Percentiles rank a stretch among this genome's conserved stretches.
Evolutionary conservation across 2,888 invertebrate species (phyloP).

Genomic region (Xestia rhomboidea): DNA sequence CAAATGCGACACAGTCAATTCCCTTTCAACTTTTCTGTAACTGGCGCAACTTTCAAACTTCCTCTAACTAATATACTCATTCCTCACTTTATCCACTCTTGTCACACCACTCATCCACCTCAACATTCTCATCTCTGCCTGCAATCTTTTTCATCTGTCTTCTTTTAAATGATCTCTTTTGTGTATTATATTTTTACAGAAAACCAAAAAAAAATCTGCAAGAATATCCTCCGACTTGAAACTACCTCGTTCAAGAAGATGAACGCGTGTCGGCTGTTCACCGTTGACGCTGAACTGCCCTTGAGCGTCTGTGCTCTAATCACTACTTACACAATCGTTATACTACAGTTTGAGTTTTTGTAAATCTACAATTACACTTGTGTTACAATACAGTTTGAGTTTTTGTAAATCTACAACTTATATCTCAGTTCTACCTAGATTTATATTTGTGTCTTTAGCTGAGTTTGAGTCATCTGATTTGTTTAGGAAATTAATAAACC

Average conservation of each 20-base stretch:
- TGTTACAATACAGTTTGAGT: constrained; percentile 29
- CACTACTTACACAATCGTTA: constrained; percentile 24
- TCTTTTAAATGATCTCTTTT: neutral
- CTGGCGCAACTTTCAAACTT: too few species aligned
- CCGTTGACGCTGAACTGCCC: constrained; percentile 10
- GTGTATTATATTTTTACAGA: constrained; percentile 3
- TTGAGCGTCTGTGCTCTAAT: constrained; percentile 11
- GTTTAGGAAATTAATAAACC: neutral
- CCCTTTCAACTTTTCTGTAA: too few species aligned
- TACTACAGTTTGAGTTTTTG: constrained; percentile 37
- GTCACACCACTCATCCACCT: too few species aligned
- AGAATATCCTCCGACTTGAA: constrained; percentile 25
- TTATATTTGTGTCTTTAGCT: neutral
- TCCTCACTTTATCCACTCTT: too few species aligned
- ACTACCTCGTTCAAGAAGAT: constrained; percentile 14
- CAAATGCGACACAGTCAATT: too few species aligned
- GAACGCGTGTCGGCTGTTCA: constrained; percentile 19
- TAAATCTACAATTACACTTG: constrained; percentile 16
- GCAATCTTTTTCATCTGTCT: too few species aligned
- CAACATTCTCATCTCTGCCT: too few species aligned
- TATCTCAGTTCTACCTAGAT: neutral
- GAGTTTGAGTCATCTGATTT: neutral
- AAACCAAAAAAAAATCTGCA: constrained; percentile 20
- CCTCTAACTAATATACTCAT: too few species aligned
- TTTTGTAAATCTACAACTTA: constrained; percentile 8